Evolutionary conservation across 1,140 invertebrate species (phyloP).

Genomic region (Coelopa frigida): DNA sequence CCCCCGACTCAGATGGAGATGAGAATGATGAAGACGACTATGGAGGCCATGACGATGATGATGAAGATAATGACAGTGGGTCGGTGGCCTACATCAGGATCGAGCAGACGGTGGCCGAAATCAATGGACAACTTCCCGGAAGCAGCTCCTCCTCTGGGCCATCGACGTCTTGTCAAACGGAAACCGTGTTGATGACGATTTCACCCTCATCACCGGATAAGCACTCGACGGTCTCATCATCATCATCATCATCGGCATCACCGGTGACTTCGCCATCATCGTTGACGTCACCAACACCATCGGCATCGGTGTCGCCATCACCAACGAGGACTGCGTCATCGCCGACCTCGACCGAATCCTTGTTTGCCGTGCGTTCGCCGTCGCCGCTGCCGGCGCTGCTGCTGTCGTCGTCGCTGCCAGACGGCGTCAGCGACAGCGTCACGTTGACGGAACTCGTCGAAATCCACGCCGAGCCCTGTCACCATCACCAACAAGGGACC

Average conservation of each 20-base stretch:
- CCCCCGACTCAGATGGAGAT: constrained; percentile 20
- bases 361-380: constrained; percentile 35
- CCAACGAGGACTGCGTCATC: constrained; percentile 15
- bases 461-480: constrained; percentile 16
- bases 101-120: constrained; percentile 31
- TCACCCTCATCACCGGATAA: background rate
- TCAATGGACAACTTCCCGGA: constrained; percentile 13
- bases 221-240: constrained; percentile 1
- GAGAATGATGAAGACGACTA: constrained; percentile 12
- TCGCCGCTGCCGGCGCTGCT: constrained; percentile 12
- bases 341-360: constrained; percentile 30
- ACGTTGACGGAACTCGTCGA: constrained; percentile 35
- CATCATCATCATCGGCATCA: constrained; percentile 18
- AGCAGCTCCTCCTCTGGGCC: background rate
- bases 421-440: constrained; percentile 18
- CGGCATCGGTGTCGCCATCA: constrained; percentile 19
- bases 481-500: no score
- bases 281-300: constrained; percentile 4
- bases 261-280: constrained; percentile 3
- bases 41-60: no score
- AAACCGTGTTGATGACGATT: background rate
- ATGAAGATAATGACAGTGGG: background rate
- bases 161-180: no score
- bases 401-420: constrained; percentile 2
- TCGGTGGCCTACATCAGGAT: constrained; percentile 28